phyloP scores from a whole-genome alignment of 1,140 invertebrate species.

The Cherax quadricarinatus region DNA sequence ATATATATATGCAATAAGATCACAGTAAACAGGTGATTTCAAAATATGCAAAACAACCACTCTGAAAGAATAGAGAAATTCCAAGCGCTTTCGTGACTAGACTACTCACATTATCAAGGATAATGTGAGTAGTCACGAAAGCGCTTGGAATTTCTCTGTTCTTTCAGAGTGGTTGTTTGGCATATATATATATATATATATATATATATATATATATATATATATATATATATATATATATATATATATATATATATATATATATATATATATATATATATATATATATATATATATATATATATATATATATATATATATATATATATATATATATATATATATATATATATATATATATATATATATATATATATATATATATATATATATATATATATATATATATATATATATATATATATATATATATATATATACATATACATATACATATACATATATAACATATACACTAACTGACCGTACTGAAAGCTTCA shows the following conservation, averaged over 20 bases:
- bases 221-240: neutral
- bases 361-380: constrained; percentile 31
- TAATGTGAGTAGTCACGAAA: too few relatives aligned
- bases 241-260: neutral
- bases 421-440: constrained; percentile 8
- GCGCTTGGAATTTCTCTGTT: too few relatives aligned
- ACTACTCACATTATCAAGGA: too few relatives aligned
- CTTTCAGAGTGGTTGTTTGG: too few relatives aligned
- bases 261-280: constrained; percentile 30
- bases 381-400: constrained; percentile 8
- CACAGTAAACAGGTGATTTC: too few relatives aligned
- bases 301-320: constrained; percentile 7
- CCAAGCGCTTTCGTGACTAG: too few relatives aligned
- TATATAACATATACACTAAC: too few relatives aligned
- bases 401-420: constrained; percentile 15
- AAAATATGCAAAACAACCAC: too few relatives aligned
- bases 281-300: constrained; percentile 31
- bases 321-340: constrained; percentile 19
- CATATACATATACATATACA: neutral
- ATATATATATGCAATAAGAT: too few relatives aligned
- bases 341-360: constrained; percentile 34
- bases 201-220: constrained; percentile 2
- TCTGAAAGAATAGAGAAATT: too few relatives aligned
- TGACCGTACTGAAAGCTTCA: too few relatives aligned
- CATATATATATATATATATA: too few relatives aligned